phyloP scores from a whole-genome alignment of 1,140 invertebrate genomes.

The Tetramorium alpestre region DNA sequence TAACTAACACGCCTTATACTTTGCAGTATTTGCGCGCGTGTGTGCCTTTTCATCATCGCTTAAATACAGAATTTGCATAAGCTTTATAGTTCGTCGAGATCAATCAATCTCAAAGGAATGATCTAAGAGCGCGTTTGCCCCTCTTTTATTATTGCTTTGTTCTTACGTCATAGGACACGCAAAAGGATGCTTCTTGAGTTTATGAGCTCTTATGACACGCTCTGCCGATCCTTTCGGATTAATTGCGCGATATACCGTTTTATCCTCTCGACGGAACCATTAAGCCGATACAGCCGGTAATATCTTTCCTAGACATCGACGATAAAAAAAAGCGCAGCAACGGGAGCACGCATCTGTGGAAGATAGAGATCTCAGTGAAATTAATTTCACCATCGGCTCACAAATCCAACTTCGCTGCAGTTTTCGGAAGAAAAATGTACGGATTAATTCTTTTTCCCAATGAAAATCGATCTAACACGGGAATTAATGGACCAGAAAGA shows the following conservation, averaged over 20 bases:
- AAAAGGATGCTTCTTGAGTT: conserved; percentile 39
- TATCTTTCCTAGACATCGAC: conserved; percentile 37
- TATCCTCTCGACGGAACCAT: conserved; percentile 52
- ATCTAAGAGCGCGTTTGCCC: neutral
- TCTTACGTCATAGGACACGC: conserved; percentile 24
- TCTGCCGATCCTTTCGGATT: conserved; percentile 54
- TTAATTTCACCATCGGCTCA: conserved; percentile 47
- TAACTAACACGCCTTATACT: neutral
- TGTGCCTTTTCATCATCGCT: neutral
- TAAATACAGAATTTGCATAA: conserved; percentile 2
- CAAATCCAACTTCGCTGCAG: conserved; percentile 33
- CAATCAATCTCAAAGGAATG: neutral
- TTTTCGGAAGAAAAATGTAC: conserved; percentile 40
- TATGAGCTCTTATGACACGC: conserved; percentile 55
- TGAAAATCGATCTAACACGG: conserved; percentile 25
- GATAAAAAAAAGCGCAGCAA: conserved; percentile 31
- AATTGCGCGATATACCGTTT: conserved; percentile 61
- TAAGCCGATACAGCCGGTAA: conserved; percentile 50
- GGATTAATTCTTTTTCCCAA: conserved; percentile 41
- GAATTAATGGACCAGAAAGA: conserved; percentile 38
- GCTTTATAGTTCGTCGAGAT: neutral
- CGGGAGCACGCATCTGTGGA: conserved; percentile 24
- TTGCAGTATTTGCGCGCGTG: neutral
- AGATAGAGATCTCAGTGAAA: conserved; percentile 52
- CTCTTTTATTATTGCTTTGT: conserved; percentile 2